Base-by-base conservation (phyloP, 1,140 invertebrate genomes). In the Eufriesea mexicana region DNA sequence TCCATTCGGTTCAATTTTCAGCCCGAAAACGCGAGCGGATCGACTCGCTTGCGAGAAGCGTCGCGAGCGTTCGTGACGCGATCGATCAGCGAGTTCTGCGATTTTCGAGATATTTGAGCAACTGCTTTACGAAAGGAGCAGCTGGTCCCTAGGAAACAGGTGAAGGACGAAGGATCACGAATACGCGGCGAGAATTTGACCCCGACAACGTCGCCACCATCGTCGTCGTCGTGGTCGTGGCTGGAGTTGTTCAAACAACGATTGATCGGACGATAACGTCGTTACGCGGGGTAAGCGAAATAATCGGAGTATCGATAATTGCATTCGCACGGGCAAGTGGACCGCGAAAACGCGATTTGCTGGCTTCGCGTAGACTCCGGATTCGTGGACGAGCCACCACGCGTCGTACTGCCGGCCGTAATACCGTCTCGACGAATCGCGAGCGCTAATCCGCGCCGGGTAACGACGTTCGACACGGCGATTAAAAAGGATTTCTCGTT, bases 191-290 rank as follows among this genome's bases (percentile, higher is more conserved):
- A n/a, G n/a, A 82, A 86, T 81, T 64, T 25, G 42, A 9, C 28
- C 25, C 7, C 45, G 70, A 45, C 71, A 73, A 54, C 67, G 25
- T 74, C 49, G 51, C 55, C 79, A 80, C 54, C 35, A 35, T 35
- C 35, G 35, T 35, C 35, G 35, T 35, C 35, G 35, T 35, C 35
- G 35, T 35, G 1, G 35, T 35, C 35, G 35, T 4, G 1, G 35
- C 4, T 35, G 35, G 1, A 1, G 35, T 35, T 87, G 78, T 87
- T 72, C 79, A 61, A 83, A 86, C 83, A 86, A 80, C 67, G 84
- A 73, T 74, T 67, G 84, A 86, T 86, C 84, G 79, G 82, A 89
- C 74, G 84, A 89, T 89, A 89, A 89, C 80, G 77, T 86, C 83
- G 77, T 84, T 89, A 89, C 86, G 59, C 77, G 70, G 76, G 59